These are phyloP conservation scores for Strigamia transsilvanica DNA, from an alignment of 2,888 invertebrate genomes.

Conservation along the genomic window DNA sequence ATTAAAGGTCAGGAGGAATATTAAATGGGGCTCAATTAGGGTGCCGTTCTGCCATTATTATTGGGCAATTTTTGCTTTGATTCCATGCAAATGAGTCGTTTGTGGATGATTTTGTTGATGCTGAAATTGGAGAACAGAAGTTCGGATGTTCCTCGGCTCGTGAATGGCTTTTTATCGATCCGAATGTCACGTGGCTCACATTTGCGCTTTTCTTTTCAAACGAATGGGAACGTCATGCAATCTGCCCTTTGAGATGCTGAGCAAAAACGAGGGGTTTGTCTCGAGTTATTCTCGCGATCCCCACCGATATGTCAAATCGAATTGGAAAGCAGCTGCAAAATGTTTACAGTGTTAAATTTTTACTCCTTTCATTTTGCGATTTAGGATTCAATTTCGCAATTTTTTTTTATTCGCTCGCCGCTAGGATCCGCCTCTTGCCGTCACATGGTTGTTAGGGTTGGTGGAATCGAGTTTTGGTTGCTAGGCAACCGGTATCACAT, in stretches of 20 bases:
- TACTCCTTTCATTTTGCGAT: background rate
- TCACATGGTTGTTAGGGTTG: background rate
- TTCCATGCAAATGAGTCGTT: slow-evolving; percentile 25
- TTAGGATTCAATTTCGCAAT: background rate
- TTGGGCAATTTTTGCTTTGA: slow-evolving; percentile 4
- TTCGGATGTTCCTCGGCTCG: slow-evolving; percentile 13
- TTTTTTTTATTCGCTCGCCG: background rate
- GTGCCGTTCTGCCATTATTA: background rate
- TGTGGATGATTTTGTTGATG: slow-evolving; percentile 36
- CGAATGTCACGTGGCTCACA: slow-evolving; percentile 4
- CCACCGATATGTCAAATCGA: background rate
- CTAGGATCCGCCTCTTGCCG: slow-evolving; percentile 3
- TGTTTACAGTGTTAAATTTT: background rate
- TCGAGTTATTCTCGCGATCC: background rate
- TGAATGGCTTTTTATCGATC: background rate
- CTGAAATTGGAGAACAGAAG: slow-evolving; percentile 17
- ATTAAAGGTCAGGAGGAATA: slow-evolving; percentile 21
- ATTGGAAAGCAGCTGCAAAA: slow-evolving; percentile 21
- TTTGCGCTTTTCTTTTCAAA: slow-evolving; percentile 16
- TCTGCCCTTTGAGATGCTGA: slow-evolving; percentile 17
- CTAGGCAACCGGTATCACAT: slow-evolving; percentile 3
- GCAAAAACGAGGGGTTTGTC: background rate
- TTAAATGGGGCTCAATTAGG: background rate
- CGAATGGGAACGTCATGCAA: slow-evolving; percentile 7
- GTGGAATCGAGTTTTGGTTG: slow-evolving; percentile 21